Base-by-base conservation (phyloP, 2,888 invertebrate genomes). In the Rhabditoides inermis region DNA sequence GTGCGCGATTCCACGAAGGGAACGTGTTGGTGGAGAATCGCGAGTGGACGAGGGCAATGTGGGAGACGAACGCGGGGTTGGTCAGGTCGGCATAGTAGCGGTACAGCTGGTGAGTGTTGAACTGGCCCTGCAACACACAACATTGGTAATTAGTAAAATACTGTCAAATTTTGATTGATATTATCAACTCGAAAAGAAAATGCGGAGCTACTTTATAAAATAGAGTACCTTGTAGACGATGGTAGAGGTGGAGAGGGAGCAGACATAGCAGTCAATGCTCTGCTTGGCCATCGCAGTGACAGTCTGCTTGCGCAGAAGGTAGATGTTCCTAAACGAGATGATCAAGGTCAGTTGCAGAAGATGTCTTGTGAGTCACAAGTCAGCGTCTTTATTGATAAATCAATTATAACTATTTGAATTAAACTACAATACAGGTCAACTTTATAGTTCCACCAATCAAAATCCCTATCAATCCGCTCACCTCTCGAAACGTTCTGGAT, bases 21-120 rank as follows among this genome's bases (percentile, higher is more conserved):
- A 98, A 98, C 26, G 98, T 98, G 80, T 98, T 98, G 62, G 98
- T 98, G 15, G 95, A 95, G 82, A 98, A 98, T 64, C 98, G 84
- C 37, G 94, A 94, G 79, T 98, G 98, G 6, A 98, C 92, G 77
- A 98, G 80, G 39, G 95, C 90, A 78, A 98, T 80, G 79, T 95
- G 92, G 2, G 92, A 90, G 72, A 90, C 87, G 81, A 88, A 98
- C 25, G 79, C 77, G 2, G 80, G 77, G 66, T 77, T 65, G n/a
- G 58, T 60, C 49, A 86, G 78, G 75, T 86, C 86, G 51, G 78
- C 75, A 74, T 83, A 86, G 75, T 85, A 86, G 20, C 84, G 82
- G 87, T 88, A 89, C 77, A 92, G 80, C 79, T 98, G 98, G 77
- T 88, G 87, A 0, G 95, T 90, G 30, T 91, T 92, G 69, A 98